Base-by-base conservation (phyloP, 2,888 invertebrate genomes). In the Pegoplata infirma region DNA sequence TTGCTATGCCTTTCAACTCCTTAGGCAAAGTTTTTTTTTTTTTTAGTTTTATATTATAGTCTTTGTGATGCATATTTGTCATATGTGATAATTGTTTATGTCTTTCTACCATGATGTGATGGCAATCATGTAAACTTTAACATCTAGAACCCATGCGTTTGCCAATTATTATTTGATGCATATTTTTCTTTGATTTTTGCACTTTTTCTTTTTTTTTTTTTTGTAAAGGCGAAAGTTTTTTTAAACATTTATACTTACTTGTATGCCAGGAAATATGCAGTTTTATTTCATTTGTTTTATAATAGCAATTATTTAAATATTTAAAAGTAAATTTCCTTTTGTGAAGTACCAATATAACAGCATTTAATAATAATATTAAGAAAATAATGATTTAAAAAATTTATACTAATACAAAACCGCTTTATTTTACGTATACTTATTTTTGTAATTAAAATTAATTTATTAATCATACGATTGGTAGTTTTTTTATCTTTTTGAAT, bases 121-220 rank as follows among this genome's bases (percentile, higher is more conserved):
- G 10, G 10, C 7, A 32, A 10, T 32, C 32, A 32, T 32, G 10
- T 2, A 36, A 36, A 21, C 12, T 19, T 53, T 40, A 75, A 79
- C 67, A 79, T 72, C 67, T 72, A 75, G 75, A 79, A 75, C 79
- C 19, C 71, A 63, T 46, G 53, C 71, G 67, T 79, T 59, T 69
- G 28, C 46, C 44, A 64, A 17, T 36, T 25, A 28, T 53, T 40
- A 1, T 19, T 61, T 32, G n/a, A n/a, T 55, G 53, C 28, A 19
- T 40, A 16, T 44, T 10, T 21, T n/a, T n/a, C n/a, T n/a, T 67
- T 21, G 10, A 25, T n/a, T 25, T 44, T 46, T 17, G 25, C 46
- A 46, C 55, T 55, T 67, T 55, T 40, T 14, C 59, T 69, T 76
- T 76, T 80, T 72, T 64, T 76, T 80, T 68, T 59, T 72, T 64